Percentiles rank a stretch among this genome's conserved stretches.
These are phyloP conservation scores for Pollenia labialis DNA, from an alignment of 2,888 invertebrate genomes.

Conservation along the genomic window DNA sequence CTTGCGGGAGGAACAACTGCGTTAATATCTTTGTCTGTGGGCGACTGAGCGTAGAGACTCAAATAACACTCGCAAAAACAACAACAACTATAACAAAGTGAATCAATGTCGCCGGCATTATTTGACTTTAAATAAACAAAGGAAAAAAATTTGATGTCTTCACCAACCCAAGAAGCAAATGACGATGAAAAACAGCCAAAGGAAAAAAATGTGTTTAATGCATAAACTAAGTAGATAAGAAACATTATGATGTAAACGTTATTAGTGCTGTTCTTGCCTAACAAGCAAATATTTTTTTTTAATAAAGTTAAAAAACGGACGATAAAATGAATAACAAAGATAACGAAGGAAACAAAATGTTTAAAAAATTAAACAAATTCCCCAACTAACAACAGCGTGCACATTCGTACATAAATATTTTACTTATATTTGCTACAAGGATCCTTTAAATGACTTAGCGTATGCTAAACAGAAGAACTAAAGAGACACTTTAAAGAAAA, in stretches of 20 bases:
- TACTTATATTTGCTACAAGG: neutral
- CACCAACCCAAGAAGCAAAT: constrained; percentile 3
- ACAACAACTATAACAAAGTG: neutral
- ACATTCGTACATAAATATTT: neutral
- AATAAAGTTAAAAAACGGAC: constrained; percentile 24
- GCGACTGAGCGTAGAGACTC: constrained; percentile 45
- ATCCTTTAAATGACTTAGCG: neutral
- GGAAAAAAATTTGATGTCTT: too few species aligned
- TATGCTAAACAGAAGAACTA: neutral
- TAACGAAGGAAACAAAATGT: constrained; percentile 15
- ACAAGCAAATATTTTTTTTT: constrained; percentile 55
- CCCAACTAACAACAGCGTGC: constrained; percentile 23
- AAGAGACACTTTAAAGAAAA: neutral
- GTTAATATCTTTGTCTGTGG: constrained; percentile 48
- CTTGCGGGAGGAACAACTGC: neutral
- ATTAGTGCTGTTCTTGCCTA: constrained; percentile 19
- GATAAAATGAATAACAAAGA: neutral
- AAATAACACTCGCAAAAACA: constrained; percentile 13
- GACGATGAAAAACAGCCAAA: neutral
- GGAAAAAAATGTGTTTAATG: constrained; percentile 7
- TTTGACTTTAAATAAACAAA: too few species aligned
- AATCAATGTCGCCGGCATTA: constrained; percentile 19
- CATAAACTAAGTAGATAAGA: constrained; percentile 54
- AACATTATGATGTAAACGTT: constrained; percentile 45
- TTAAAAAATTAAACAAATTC: constrained; percentile 53